A percentile compares a stretch with the other conserved stretches of the same genome.
Conservation (phyloP, 2,797 vertebrate genomes). For the Cuniculus paca region DNA sequence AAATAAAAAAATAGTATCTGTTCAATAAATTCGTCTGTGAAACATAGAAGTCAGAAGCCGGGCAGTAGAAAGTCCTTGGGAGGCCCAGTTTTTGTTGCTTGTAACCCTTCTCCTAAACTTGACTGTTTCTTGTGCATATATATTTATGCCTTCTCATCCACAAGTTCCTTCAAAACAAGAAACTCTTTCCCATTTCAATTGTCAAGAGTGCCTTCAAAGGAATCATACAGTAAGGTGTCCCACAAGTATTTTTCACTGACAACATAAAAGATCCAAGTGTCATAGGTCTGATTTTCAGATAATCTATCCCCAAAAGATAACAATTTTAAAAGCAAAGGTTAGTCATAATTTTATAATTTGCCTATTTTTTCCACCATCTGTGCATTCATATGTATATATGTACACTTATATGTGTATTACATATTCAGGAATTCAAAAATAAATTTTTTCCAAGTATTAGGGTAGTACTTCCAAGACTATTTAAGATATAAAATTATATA, state of each 20-base stretch:
- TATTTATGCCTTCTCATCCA: not conserved
- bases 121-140: not conserved
- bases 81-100: not conserved
- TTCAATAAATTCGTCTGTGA: not conserved
- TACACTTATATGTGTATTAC: not conserved
- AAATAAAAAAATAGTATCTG: not conserved
- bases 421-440: constrained; percentile 31
- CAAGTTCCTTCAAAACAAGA: not conserved
- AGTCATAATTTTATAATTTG: not conserved
- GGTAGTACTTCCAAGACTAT: not conserved
- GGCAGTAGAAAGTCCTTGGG: not conserved
- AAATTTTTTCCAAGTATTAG: constrained; percentile 23
- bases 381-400: not conserved
- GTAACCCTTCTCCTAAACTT: not conserved
- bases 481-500: not conserved
- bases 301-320: not conserved
- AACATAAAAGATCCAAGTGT: not conserved
- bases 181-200: not conserved
- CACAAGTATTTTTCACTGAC: not conserved
- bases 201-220: not conserved
- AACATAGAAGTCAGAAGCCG: not conserved
- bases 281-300: not conserved
- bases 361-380: not conserved
- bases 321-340: constrained; percentile 32
- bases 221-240: not conserved